phyloP scores from a whole-genome alignment of 2,888 invertebrate genomes.

The Agonopterix subpropinquella region DNA sequence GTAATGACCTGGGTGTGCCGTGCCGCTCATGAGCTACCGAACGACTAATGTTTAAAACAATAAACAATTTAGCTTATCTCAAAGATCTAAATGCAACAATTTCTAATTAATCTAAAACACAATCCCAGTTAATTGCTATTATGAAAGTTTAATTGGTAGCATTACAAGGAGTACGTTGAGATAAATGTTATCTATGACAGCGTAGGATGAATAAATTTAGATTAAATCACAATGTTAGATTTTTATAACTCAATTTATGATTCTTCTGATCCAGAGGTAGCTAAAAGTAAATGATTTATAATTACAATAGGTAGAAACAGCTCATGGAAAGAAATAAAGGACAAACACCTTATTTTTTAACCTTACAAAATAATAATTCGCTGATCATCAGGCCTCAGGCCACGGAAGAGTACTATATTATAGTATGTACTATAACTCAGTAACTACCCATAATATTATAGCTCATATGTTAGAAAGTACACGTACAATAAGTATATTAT shows the following conservation, averaged over 20 bases:
- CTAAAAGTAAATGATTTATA: neutral
- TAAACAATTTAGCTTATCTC: conserved; percentile 53
- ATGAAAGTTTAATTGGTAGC: conserved; percentile 58
- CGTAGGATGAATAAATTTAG: conserved; percentile 35
- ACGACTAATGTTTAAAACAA: conserved; percentile 32
- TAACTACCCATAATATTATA: no score
- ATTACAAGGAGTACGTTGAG: conserved; percentile 28
- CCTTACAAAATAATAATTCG: no score
- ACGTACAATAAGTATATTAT: no score
- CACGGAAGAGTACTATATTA: no score
- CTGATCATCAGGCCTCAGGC: no score
- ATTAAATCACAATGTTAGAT: conserved; percentile 27
- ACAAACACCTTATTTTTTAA: no score
- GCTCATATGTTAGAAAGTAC: no score
- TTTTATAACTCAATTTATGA: conserved; percentile 16
- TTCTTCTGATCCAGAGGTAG: neutral
- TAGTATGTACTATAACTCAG: no score
- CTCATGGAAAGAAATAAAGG: neutral
- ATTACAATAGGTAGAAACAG: neutral
- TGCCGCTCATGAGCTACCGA: conserved; percentile 37
- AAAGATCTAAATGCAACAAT: conserved; percentile 41
- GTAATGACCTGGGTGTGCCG: conserved; percentile 55
- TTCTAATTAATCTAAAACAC: conserved; percentile 62
- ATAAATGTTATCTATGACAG: conserved; percentile 37
- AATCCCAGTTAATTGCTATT: conserved; percentile 55